Evolutionary conservation across 2,113 vertebrate species (phyloP).

Genomic region (Pan troglodytes): NHGRI_mPanTro3-v2.1_pri NC_072409.2:18850001-18850500

Average conservation of each 20-base stretch:
- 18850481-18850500: neutral
- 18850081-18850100: neutral
- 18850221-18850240: too few species aligned
- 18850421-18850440: neutral
- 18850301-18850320: neutral
- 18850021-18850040: neutral
- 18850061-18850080: neutral
- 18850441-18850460: neutral
- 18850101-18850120: neutral
- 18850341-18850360: neutral
- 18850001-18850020: neutral
- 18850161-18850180: neutral
- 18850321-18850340: neutral
- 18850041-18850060: too few species aligned
- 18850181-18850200: neutral
- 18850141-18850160: neutral
- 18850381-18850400: neutral
- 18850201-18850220: neutral
- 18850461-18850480: neutral
- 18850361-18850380: neutral
- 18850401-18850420: neutral
- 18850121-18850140: neutral
- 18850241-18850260: neutral
- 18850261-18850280: accelerated
- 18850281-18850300: neutral